Evolutionary conservation across 2,888 invertebrate species (phyloP), one percentile per base, ranked within the genome.

Genomic region (Sturmia bella): DNA sequence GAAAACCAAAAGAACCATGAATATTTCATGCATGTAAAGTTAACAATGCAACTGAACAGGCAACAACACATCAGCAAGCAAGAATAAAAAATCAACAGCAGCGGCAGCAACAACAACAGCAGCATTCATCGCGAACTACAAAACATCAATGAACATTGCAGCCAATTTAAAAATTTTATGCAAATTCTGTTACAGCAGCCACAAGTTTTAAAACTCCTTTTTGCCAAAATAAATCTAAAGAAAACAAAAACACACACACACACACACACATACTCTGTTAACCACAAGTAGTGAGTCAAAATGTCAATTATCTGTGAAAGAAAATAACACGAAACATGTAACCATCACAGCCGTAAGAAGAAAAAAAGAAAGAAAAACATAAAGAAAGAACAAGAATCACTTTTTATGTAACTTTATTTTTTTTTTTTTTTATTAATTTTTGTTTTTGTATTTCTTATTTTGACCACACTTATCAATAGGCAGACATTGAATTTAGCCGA

Each of bases 101-200:
- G 32, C 13, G 12, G 3, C n/a, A 37, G 3, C 32, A 32, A 1
- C 32, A 50, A 48, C n/a, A 32, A 24, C 43, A 41, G 61, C 37
- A 69, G 45, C 45, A 61, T 45, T 19, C 9, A 63, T 21, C 37
- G 24, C 11, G 57, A 74, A 56, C 63, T 61, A 48, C 39, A 48
- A 68, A 66, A 54, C 73, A 73, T 70, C 80, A 80, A 52, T 77
- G 77, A 78, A 82, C 82, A 82, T 82, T 70, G 82, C 69, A 74
- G 78, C 82, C 82, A 82, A 82, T 82, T 82, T 82, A 82, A 82
- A 82, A 82, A 82, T 37, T 82, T 64, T 78, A 82, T 82, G 77
- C 64, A 82, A 82, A 82, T 82, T 76, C 32, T 54, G 17, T 13
- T 39, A 54, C 69, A 54, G 56, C 68, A 64, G 69, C 77, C 81